phyloP scores from a whole-genome alignment of 2,888 invertebrate species.

The Rutpela maculata region DNA sequence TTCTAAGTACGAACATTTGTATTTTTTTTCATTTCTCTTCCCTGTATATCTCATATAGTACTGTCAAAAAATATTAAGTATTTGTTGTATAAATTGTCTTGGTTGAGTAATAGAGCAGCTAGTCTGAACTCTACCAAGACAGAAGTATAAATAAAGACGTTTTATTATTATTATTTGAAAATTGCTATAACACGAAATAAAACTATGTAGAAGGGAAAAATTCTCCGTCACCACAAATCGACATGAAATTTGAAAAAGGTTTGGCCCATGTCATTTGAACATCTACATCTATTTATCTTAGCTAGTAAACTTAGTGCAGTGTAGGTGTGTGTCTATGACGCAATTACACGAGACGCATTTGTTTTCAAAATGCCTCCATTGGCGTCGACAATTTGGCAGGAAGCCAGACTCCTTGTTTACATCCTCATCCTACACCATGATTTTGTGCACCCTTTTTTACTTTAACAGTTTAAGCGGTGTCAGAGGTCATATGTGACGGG shows the following conservation, averaged over 20 bases:
- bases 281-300: conserved; percentile 14
- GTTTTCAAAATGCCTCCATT: conserved; percentile 40
- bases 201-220: not conserved
- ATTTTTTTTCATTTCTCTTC: too few species aligned
- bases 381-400: conserved; percentile 42
- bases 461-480: conserved; percentile 17
- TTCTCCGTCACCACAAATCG: not conserved
- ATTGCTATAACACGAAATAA: not conserved
- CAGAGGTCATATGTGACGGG: conserved; percentile 33
- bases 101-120: too few species aligned
- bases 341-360: conserved; percentile 39
- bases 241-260: not conserved
- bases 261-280: not conserved
- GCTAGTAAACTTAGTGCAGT: conserved; percentile 16
- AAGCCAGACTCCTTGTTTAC: conserved; percentile 48
- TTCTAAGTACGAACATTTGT: too few species aligned
- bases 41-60: too few species aligned
- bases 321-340: conserved; percentile 42
- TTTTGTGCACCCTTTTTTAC: conserved; percentile 22
- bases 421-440: conserved; percentile 17
- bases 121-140: too few species aligned
- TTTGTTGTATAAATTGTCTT: too few species aligned
- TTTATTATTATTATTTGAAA: not conserved
- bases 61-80: too few species aligned
- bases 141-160: too few species aligned